These are phyloP conservation scores for Chlorodrepanis virens DNA, from an alignment of 2,113 vertebrate species.

Conservation along the genomic window DNA sequence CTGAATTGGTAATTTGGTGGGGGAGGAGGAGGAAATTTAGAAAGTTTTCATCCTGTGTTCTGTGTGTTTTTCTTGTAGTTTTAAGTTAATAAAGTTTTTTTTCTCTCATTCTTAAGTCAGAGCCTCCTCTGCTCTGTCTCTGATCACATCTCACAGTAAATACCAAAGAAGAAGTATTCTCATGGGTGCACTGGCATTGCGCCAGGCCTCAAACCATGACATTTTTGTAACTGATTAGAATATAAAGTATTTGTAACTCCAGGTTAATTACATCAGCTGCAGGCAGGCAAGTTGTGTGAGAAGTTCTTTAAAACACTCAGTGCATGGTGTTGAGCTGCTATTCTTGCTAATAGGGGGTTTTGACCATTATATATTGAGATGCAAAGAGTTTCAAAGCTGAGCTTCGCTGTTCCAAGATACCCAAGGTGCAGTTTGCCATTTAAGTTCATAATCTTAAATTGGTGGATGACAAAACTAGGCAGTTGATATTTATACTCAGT, in stretches of 20 bases:
- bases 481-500: neutral
- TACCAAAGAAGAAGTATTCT: no score
- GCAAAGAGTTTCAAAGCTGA: neutral
- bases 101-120: no score
- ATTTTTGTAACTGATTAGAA: neutral
- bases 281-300: neutral
- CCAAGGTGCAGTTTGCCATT: neutral
- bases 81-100: no score
- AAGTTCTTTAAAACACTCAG: neutral
- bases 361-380: neutral
- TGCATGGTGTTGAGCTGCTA: neutral
- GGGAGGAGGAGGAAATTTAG: no score
- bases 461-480: neutral
- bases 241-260: neutral
- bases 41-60: no score
- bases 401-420: fast-evolving
- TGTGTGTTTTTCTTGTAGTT: no score
- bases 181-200: no score
- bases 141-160: no score
- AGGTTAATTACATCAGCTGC: neutral
- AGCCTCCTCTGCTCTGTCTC: no score
- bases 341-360: neutral
- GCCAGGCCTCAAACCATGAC: no score
- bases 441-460: neutral
- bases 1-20: no score